Evolutionary conservation across 2,797 vertebrate genomes (phyloP).

Genomic region (Phylloscopus collybita): DNA sequence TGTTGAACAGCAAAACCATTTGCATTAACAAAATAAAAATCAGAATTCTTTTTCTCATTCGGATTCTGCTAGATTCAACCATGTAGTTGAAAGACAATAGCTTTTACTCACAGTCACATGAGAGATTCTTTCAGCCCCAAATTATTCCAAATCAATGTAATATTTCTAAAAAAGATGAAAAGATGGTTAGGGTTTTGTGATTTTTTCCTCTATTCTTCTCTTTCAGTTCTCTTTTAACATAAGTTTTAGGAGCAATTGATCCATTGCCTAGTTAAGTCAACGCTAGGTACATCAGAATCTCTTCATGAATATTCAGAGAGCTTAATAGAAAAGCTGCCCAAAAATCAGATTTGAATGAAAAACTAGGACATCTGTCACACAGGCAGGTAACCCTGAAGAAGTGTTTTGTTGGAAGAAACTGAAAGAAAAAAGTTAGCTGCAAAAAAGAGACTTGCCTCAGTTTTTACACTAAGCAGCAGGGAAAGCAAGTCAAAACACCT

Average conservation of each 20-base stretch:
- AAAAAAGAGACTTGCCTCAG: not conserved
- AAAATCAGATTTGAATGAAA: not conserved
- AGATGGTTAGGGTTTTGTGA: accelerated
- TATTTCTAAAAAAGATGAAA: not conserved
- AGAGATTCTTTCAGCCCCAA: not conserved
- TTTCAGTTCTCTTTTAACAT: not conserved
- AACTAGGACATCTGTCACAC: not conserved
- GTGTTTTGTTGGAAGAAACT: not conserved
- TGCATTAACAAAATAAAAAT: not conserved
- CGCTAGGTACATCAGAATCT: not conserved
- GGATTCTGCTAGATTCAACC: not conserved
- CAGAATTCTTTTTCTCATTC: not conserved
- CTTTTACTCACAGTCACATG: not conserved
- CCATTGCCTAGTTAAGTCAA: not conserved
- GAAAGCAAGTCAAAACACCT: not conserved
- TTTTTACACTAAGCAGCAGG: not conserved
- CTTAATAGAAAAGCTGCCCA: not conserved
- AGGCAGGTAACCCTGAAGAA: not conserved
- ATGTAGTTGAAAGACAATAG: not conserved
- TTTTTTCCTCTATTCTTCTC: not conserved
- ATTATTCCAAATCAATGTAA: not conserved
- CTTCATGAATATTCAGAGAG: not conserved
- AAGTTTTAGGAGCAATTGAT: not conserved
- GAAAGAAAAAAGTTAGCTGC: not conserved
- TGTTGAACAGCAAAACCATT: not conserved